phyloP scores from a whole-genome alignment of 2,797 vertebrate species.

The Schizopygopsis pylzovi region DNA sequence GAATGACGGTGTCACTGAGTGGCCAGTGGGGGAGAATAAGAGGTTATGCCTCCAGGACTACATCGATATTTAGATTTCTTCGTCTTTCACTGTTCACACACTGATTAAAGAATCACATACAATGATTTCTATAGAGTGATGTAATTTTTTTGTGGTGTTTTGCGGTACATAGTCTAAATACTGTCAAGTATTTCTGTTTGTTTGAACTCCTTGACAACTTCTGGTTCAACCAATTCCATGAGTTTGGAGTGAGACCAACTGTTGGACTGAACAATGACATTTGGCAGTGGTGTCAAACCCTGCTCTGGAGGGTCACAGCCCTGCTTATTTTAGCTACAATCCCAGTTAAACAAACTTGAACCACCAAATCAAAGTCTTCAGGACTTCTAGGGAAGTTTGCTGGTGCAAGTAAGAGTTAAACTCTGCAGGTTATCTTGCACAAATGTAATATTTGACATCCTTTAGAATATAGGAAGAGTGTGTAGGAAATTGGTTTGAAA shows the following conservation, averaged over 20 bases:
- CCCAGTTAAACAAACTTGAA: background rate
- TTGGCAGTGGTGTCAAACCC: background rate
- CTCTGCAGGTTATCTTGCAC: background rate
- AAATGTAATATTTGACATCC: background rate
- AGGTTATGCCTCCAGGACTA: constrained; percentile 46
- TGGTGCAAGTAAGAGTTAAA: too few species aligned
- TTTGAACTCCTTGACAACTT: background rate
- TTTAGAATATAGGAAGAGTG: background rate
- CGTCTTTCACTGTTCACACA: constrained; percentile 17
- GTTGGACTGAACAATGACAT: background rate
- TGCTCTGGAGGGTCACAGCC: background rate
- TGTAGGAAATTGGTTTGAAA: background rate
- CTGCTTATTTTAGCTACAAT: background rate
- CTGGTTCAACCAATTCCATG: background rate
- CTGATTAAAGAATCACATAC: background rate
- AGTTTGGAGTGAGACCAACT: background rate
- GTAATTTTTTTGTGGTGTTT: background rate
- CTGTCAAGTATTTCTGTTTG: background rate
- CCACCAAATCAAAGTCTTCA: background rate
- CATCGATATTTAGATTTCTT: constrained; percentile 54
- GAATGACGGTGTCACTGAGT: constrained; percentile 52
- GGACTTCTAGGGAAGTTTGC: background rate
- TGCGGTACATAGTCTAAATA: background rate
- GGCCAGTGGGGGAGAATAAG: constrained; percentile 35
- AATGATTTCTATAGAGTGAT: background rate